Percentiles rank a stretch among this genome's conserved stretches.
phyloP scores from a whole-genome alignment of 2,888 invertebrate genomes.

The Bugula neritina region DNA sequence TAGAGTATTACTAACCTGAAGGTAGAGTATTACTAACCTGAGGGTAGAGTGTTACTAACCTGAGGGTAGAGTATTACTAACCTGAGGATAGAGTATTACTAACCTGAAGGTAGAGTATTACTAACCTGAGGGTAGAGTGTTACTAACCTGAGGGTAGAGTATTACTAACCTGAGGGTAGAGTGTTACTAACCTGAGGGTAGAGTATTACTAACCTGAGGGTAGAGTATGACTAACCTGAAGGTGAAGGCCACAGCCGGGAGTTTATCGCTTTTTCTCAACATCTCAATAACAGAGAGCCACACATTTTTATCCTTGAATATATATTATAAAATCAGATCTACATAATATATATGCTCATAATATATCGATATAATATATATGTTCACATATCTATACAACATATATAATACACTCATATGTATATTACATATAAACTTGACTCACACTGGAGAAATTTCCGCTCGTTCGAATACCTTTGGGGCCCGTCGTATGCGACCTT shows the following conservation, averaged over 20 bases:
- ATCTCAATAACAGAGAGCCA: constrained; percentile 64
- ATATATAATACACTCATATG: background rate
- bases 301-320: constrained; percentile 61
- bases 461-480: constrained; percentile 42
- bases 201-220: too few species aligned
- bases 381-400: background rate
- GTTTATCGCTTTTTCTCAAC: constrained; percentile 70
- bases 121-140: too few species aligned
- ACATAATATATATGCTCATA: background rate
- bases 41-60: too few species aligned
- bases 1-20: too few species aligned
- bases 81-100: too few species aligned
- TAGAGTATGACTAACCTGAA: constrained; percentile 62
- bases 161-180: too few species aligned
- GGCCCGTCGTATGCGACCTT: constrained; percentile 45
- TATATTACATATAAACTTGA: too few species aligned
- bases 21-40: too few species aligned
- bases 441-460: background rate
- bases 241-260: constrained; percentile 91
- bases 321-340: background rate
- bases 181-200: too few species aligned
- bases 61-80: too few species aligned
- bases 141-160: too few species aligned
- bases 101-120: too few species aligned
- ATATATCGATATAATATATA: background rate